Base-by-base conservation (phyloP, 2,888 invertebrate species). In the Sepioteuthis lessoniana region DNA sequence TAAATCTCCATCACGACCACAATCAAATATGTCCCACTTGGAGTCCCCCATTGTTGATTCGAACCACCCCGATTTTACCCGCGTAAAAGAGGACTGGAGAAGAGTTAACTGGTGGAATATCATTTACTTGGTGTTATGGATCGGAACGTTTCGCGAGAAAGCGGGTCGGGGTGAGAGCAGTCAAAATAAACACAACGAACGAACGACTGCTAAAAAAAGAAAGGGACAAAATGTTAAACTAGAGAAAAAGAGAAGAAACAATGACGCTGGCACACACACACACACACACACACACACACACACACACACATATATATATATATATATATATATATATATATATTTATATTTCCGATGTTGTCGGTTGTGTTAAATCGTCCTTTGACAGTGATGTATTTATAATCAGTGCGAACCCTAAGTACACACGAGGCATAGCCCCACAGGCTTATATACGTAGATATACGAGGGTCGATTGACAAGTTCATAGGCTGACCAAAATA, bases 271-370 rank as follows among this genome's bases (percentile, higher is more conserved):
- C n/a, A n/a, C n/a, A 90, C 90, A 90, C 90, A 90, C 37, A 90
- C 5, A 90, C 37, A 90, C 91, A 37, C 91, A 37, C 91, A 5
- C 38, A 90, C 10, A 60, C 60, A 60, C 31, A 60, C 60, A 60
- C 60, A 31, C 60, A 60, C 31, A 31, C 8, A 60, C 10, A 38
- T 38, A 91, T 38, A 91, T 91, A 38, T 91, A 91, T 38, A 31
- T 38, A 42, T 91, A 91, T 38, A 91, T 91, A 42, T 91, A 91
- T 2, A 91, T 91, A 46, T 38, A 91, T 91, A 46, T 91, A 91
- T 91, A 91, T 25, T 38, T 90, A 35, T n/a, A 25, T 21, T 2
- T 90, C 21, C 16, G 47, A 47, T 47, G 42, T 42, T 42, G 42
- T 42, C 42, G 7, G 42, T 42, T 42, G 42, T 42, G 42, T 42